Evolutionary conservation across 2,888 invertebrate species (phyloP), one percentile per base, ranked within the genome.

Genomic region (Mycalesis mineus): DNA sequence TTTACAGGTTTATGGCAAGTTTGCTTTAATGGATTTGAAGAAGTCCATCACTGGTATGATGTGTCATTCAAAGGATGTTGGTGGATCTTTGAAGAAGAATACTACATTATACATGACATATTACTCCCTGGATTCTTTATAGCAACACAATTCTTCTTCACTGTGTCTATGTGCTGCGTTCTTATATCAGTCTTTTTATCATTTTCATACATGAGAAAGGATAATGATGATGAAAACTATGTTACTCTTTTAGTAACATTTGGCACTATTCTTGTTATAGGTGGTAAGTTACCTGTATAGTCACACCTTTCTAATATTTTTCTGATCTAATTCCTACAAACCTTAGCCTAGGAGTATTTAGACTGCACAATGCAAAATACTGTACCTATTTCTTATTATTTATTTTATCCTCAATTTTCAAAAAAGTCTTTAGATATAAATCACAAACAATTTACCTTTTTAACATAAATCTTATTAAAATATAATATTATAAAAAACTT

Each of bases 61-160:
- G 94, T 93, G 5, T 90, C 91, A 53, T 97, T 97, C 71, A 92
- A 91, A 13, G 97, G 96, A 0, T 98, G 98, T 75, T 97, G 97
- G 96, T 98, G 98, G 97, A 95, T 98, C 60, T 97, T 98, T 74
- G 97, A 98, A 83, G 98, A 97, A 80, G 98, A 98, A 84, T 98
- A 97, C 79, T 97, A 97, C 75, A 97, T 97, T 58, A 96, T 98
- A 66, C 95, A 96, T 72, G 95, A 97, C 69, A 95, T 97, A 71
- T 87, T 98, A 3, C 84, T 97, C 68, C 97, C 97, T 53, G 94
- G 95, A 11, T 98, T 98, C 88, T 98, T 98, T 74, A 94, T 98
- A 56, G 95, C 96, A 0, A 97, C 97, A 0, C 98, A 98, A 78
- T 95, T 98, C 65, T 97, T 98, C 89, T 97, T 96, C 77, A 97